These are phyloP conservation scores for Eupelmus urozonus DNA, from an alignment of 2,888 invertebrate genomes.

Conservation along the genomic window DNA sequence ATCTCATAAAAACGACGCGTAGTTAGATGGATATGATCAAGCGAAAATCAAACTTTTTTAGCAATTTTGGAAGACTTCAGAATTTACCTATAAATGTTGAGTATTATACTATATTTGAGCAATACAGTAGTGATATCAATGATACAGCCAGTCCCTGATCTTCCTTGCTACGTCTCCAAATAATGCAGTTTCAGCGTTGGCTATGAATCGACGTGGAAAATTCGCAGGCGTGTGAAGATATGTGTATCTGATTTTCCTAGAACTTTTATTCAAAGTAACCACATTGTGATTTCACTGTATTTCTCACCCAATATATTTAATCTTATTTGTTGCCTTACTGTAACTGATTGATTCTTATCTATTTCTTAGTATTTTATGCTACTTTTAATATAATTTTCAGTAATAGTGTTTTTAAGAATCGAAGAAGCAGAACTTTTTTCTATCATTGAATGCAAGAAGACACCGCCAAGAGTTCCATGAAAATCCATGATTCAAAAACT, in stretches of 20 bases:
- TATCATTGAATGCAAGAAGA: no score
- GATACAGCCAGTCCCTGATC: background rate
- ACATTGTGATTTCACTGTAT: background rate
- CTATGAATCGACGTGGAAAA: background rate
- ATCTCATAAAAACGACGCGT: background rate
- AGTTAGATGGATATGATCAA: background rate
- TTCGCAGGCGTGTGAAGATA: background rate
- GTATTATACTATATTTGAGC: slow-evolving; percentile 29
- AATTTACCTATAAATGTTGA: slow-evolving; percentile 14
- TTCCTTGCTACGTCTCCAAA: background rate
- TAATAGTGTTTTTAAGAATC: no score
- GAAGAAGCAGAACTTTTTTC: no score
- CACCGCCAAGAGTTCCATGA: no score
- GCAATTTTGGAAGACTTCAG: background rate
- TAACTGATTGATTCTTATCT: background rate
- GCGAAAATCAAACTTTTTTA: background rate
- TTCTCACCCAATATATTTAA: background rate
- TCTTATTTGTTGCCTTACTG: background rate
- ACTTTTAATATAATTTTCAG: no score
- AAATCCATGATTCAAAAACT: no score
- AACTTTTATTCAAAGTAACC: slow-evolving; percentile 27
- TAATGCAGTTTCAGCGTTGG: background rate
- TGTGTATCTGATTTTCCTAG: slow-evolving; percentile 5
- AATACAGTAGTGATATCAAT: slow-evolving; percentile 20
- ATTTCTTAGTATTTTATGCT: no score